Evolutionary conservation across 2,113 vertebrate genomes (phyloP), one percentile per base, ranked within the genome.

Genomic region (Halichoeres trimaculatus): DNA sequence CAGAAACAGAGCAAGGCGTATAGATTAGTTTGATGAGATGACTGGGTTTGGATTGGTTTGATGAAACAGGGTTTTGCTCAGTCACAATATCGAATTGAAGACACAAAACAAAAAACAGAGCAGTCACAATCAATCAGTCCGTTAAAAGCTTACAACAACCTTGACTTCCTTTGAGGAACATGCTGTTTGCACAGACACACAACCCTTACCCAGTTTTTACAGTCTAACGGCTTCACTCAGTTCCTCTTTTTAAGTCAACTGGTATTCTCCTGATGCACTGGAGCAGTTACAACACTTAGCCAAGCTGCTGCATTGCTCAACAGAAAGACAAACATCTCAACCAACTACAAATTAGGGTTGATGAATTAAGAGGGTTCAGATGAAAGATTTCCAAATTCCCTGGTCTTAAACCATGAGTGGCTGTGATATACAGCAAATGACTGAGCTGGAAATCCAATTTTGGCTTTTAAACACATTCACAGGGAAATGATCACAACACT

Each of bases 191-290:
- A 52, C 76, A 61, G 10, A 22, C 24, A 66, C 24, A 66, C 55
- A 56, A 61, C 40, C 64, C 40, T 41, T 77, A 74, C 81, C 67
- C 43, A 40, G 23, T 36, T 69, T 88, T 90, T 92, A 91, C 60
- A 75, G 84, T 84, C 83, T 16, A 92, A 92, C 84, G 81, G 81
- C 80, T 83, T 22, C 23, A 51, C 16, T 8, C 9, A 81, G 68
- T 91, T 91, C 89, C 91, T 85, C 88, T 89, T 92, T 91, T 74
- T 19, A 73, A n/a, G 74, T 59, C 40, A 70, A 40, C 41, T 23
- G 10, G 24, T n/a, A 56, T 74, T 13, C 48, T 22, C 26, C 30
- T 57, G 45, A 70, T 13, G 8, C 7, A 41, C 12, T 0, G 4
- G 48, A 56, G 20, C 63, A 63, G 76, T 74, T 73, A 26, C 35